phyloP scores from a whole-genome alignment of 2,888 invertebrate species.

The Crossocerus cetratus region DNA sequence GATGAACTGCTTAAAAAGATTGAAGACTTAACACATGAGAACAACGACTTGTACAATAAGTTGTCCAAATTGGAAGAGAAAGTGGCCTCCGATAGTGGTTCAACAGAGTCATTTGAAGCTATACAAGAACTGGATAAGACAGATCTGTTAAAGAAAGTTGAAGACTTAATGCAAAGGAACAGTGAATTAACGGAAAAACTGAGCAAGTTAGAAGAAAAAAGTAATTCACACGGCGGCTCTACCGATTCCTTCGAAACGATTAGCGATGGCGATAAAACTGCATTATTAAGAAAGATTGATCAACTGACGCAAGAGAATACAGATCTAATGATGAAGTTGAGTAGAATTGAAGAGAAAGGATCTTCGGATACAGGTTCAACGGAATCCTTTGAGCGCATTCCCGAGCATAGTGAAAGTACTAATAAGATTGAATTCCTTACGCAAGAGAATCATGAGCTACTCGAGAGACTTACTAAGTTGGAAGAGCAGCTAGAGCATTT shows the following conservation, averaged over 20 bases:
- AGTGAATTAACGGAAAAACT: conserved; percentile 60
- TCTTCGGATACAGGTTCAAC: conserved; percentile 73
- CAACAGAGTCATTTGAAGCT: conserved; percentile 68
- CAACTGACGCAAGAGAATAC: conserved; percentile 68
- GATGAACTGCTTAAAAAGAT: conserved; percentile 79
- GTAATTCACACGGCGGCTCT: conserved; percentile 60
- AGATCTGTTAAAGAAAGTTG: conserved; percentile 62
- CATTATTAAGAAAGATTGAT: conserved; percentile 69
- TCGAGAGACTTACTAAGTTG: conserved; percentile 67
- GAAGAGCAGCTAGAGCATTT: conserved; percentile 64
- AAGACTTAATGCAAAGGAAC: conserved; percentile 60
- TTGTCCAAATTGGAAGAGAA: conserved; percentile 82
- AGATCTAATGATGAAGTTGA: conserved; percentile 66
- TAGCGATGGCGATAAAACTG: conserved; percentile 64
- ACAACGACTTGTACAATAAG: conserved; percentile 85
- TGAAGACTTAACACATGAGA: conserved; percentile 82
- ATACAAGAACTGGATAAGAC: conserved; percentile 61
- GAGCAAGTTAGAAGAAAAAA: conserved; percentile 58
- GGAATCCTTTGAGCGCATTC: conserved; percentile 74
- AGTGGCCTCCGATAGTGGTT: conserved; percentile 64
- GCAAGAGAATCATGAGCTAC: conserved; percentile 69
- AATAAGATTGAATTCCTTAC: conserved; percentile 66
- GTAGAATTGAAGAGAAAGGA: conserved; percentile 70
- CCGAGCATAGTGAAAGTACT: conserved; percentile 41
- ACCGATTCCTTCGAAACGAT: conserved; percentile 72